phyloP scores from a whole-genome alignment of 2,113 vertebrate species.

The Ploceus nigricollis region DNA sequence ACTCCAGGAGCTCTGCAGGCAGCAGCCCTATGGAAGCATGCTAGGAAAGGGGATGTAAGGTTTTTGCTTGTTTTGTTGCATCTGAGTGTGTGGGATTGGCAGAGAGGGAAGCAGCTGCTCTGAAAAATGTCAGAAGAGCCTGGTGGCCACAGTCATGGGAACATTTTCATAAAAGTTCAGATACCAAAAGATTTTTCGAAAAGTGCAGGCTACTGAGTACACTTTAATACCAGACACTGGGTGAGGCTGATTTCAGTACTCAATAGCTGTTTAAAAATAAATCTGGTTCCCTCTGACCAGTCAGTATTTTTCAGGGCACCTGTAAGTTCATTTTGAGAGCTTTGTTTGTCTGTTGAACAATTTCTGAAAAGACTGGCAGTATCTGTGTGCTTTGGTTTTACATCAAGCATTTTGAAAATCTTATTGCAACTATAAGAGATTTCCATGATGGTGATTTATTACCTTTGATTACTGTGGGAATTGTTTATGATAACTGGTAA shows the following conservation, averaged over 20 bases:
- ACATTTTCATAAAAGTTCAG: neutral
- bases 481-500: neutral
- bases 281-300: neutral
- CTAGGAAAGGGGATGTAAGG: neutral
- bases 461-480: neutral
- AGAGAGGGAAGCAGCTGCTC: neutral
- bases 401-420: neutral
- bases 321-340: neutral
- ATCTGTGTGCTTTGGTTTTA: neutral
- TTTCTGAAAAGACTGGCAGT: neutral
- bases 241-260: neutral
- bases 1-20: neutral
- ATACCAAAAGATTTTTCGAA: neutral
- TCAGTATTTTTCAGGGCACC: neutral
- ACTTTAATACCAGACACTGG: neutral
- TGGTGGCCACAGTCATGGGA: neutral
- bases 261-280: neutral
- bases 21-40: neutral
- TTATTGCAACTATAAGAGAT: neutral
- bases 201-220: neutral
- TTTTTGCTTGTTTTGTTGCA: neutral
- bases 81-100: neutral
- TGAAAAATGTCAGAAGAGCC: neutral
- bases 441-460: neutral
- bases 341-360: neutral